phyloP scores from a whole-genome alignment of 2,113 vertebrate species.

The Toxotes chatareus region DNA sequence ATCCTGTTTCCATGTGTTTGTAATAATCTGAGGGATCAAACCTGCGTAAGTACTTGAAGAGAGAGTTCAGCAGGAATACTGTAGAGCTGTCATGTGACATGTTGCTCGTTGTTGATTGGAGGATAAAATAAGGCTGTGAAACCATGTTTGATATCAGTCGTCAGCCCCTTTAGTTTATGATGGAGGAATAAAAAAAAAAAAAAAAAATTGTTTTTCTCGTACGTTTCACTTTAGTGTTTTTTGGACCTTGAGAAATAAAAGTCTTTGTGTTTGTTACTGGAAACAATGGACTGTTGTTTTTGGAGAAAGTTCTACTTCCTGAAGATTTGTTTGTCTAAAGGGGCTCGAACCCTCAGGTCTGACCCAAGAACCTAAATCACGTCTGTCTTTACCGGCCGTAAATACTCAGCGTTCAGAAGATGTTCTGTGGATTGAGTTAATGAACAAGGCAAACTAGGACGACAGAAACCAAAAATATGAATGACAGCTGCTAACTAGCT shows the following conservation, averaged over 20 bases:
- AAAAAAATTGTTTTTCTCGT: background rate
- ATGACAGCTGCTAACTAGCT: background rate
- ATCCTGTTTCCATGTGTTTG: constrained; percentile 16
- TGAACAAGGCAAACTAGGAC: background rate
- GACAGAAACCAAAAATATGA: background rate
- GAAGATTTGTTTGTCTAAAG: background rate
- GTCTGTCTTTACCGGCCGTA: background rate
- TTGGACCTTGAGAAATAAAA: constrained; percentile 48
- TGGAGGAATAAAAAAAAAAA: background rate
- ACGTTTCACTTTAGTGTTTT: constrained; percentile 9
- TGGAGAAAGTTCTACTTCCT: background rate
- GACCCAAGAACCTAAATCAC: background rate
- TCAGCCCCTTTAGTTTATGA: background rate
- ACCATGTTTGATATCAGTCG: background rate
- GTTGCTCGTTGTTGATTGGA: background rate
- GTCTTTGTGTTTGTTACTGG: constrained; percentile 1
- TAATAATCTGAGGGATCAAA: background rate
- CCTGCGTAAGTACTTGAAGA: background rate
- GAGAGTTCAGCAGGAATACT: background rate
- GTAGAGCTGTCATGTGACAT: background rate
- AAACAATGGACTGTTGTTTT: background rate
- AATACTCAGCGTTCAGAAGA: no score
- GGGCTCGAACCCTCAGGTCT: no score
- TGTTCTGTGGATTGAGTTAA: background rate
- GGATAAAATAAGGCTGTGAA: background rate